Percentiles rank a stretch among this genome's conserved stretches.
These are phyloP conservation scores for Steromphala cineraria DNA, from an alignment of 2,888 invertebrate genomes.

Conservation along the genomic window DNA sequence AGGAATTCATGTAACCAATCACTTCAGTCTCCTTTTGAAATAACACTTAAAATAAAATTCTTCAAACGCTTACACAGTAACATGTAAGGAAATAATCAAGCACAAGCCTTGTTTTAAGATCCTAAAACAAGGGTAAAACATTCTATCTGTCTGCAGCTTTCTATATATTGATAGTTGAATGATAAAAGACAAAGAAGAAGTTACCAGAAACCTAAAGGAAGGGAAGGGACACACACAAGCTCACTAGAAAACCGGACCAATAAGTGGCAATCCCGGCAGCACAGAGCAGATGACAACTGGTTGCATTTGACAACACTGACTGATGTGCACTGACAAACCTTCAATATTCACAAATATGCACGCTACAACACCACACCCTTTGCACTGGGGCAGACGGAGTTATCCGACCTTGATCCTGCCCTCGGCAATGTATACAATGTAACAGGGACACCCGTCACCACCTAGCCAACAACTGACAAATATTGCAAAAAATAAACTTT, in stretches of 20 bases:
- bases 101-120: too few relatives aligned
- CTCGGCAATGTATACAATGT: too few relatives aligned
- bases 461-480: too few relatives aligned
- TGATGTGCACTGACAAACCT: neutral
- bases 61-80: too few relatives aligned
- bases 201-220: neutral
- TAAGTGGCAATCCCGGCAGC: neutral
- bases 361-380: neutral
- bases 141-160: neutral
- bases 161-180: neutral
- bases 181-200: neutral
- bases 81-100: too few relatives aligned
- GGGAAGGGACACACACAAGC: neutral
- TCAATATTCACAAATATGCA: slow-evolving; percentile 16
- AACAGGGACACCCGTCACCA: too few relatives aligned
- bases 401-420: too few relatives aligned
- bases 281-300: neutral
- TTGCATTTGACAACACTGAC: neutral
- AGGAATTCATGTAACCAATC: too few relatives aligned
- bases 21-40: too few relatives aligned
- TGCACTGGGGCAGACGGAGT: too few relatives aligned
- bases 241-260: neutral
- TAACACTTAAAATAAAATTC: too few relatives aligned
- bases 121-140: neutral
- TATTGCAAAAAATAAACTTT: too few relatives aligned